Percentiles rank a stretch among this genome's conserved stretches.
Conservation (phyloP, 2,888 invertebrate genomes). For the Acrocyrtus sp. region DNA sequence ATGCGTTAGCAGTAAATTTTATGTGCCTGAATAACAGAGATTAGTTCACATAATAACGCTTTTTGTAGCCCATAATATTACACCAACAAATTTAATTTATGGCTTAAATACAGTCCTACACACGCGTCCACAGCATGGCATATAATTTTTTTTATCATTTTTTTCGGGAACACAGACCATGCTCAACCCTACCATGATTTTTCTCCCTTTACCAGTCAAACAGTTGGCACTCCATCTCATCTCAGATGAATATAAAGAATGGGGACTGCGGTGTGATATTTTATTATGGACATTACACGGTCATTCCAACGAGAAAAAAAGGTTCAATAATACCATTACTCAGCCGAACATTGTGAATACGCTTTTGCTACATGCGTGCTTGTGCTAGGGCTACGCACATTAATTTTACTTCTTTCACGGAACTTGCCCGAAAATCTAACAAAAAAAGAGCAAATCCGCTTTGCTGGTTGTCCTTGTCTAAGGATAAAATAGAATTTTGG, state of each 20-base stretch:
- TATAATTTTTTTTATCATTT: slow-evolving; percentile 10
- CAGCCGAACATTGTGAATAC: too few relatives aligned
- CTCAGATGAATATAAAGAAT: too few relatives aligned
- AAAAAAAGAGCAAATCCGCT: background rate
- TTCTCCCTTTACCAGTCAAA: too few relatives aligned
- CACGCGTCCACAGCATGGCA: slow-evolving; percentile 6
- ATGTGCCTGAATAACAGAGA: slow-evolving; percentile 7
- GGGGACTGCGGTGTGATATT: slow-evolving; percentile 6
- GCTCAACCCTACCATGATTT: too few relatives aligned
- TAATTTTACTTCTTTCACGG: background rate
- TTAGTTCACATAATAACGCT: slow-evolving; percentile 6
- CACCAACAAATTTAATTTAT: slow-evolving; percentile 28
- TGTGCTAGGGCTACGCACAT: background rate
- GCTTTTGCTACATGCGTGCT: background rate
- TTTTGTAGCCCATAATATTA: slow-evolving; percentile 7
- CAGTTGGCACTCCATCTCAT: slow-evolving; percentile 23
- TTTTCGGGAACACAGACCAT: background rate
- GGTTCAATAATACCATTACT: slow-evolving; percentile 6
- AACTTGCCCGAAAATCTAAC: background rate
- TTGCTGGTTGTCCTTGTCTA: too few relatives aligned
- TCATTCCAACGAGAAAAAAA: slow-evolving; percentile 5
- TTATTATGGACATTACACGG: background rate
- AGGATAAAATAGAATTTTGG: too few relatives aligned
- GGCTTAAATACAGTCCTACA: slow-evolving; percentile 8
- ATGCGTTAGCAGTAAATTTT: too few relatives aligned